Base-by-base conservation (phyloP, 2,113 vertebrate genomes). In the Lepisosteus osseus region DNA sequence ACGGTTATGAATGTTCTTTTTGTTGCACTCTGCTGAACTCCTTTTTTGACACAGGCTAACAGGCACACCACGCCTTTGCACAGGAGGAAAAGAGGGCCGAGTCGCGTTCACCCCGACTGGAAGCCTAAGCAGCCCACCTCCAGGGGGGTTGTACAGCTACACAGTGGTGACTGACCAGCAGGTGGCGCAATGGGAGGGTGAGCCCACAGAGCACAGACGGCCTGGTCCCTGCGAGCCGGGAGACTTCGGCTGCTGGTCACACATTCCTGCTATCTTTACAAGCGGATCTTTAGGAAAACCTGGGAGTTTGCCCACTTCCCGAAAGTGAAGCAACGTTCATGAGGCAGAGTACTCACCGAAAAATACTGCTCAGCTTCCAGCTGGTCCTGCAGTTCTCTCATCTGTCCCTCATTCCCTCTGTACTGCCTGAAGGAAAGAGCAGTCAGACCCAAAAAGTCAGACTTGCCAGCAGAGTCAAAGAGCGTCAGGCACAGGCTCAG, bases 281-380 rank as follows among this genome's bases (percentile, higher is more conserved):
- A 29, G 29, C 29, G 29, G 29, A 29, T 29, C 29, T 29, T 29
- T 29, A 29, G 29, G 29, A 29, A 29, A 29, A 17, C 15, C 6
- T 61, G 57, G 13, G 7, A 61, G 17, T 8, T 15, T 15, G 17
- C 59, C 59, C 54, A 7, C 29, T 29, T 29, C 29, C 29, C 29
- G 29, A 29, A 29, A 29, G 55, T 11, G 42, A 54, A 62, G 9
- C 13, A 3, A 29, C 3, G 29, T 51, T 51, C 5, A 59, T 13
- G 14, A 51, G 3, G 45, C 6, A 6, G 44, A 40, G 8, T 56
- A 85, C 94, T 95, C 89, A 98, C 97, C 79, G 97, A 99, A 86
- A 99, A 99, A 90, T 99, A 99, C 75, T 99, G 97, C 84, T 99
- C 97, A 11, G 97, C 97, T 88, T 99, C 97, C 76, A 99, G 94